These are phyloP conservation scores for Kryptolebias ocellatus DNA, from an alignment of 2,797 vertebrate genomes.

Conservation along the genomic window DNA sequence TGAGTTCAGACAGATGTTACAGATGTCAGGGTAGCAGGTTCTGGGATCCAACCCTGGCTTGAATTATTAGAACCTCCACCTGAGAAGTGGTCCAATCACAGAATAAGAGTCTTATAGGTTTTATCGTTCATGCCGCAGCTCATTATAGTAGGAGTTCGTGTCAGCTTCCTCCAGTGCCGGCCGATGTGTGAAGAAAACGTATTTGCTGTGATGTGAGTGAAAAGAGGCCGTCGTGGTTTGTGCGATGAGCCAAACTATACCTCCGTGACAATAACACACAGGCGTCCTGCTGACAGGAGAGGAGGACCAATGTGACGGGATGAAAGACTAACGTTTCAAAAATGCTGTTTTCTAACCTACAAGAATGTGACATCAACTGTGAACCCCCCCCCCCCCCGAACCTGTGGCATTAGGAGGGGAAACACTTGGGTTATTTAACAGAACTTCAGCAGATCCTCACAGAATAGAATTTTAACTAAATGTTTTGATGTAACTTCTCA, in stretches of 20 bases:
- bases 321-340: slow-evolving; percentile 40
- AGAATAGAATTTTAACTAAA: too few species aligned
- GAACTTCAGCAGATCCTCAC: too few species aligned
- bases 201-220: slow-evolving; percentile 67
- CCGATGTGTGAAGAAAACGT: slow-evolving; percentile 71
- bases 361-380: slow-evolving; percentile 45
- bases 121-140: slow-evolving; percentile 69
- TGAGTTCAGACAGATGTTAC: too few species aligned
- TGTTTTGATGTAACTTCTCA: too few species aligned
- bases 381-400: too few species aligned
- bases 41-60: too few species aligned
- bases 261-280: slow-evolving; percentile 45
- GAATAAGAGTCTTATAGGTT: slow-evolving; percentile 35
- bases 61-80: too few species aligned
- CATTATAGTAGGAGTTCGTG: slow-evolving; percentile 76
- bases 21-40: too few species aligned
- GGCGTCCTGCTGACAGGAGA: slow-evolving; percentile 38
- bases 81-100: too few species aligned
- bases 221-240: slow-evolving; percentile 63
- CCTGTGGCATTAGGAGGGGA: too few species aligned
- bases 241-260: slow-evolving; percentile 61
- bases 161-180: slow-evolving; percentile 54
- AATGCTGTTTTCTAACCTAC: slow-evolving; percentile 1
- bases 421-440: too few species aligned
- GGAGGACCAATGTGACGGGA: slow-evolving; percentile 24